Evolutionary conservation across 1,140 invertebrate genomes (phyloP), one percentile per base, ranked within the genome.

Genomic region (Bombus pyrosoma): DNA sequence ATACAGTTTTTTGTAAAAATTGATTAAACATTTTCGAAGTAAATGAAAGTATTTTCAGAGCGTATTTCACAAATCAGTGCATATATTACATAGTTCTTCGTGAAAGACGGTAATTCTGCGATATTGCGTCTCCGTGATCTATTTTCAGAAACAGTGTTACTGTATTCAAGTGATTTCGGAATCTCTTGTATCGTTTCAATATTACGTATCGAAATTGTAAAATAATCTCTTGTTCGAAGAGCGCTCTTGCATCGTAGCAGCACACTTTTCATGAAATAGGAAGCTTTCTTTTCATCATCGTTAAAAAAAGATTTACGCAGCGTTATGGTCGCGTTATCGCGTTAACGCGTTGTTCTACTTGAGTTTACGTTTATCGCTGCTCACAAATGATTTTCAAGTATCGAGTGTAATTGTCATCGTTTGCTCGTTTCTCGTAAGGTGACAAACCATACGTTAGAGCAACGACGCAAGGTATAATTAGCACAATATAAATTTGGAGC

Each of bases 401-500:
- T n/a, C 64, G 47, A n/a, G 32, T 76, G 62, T 47, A 53, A 76
- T 71, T 59, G 34, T 28, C 43, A 62, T 32, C 32, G 74, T 47
- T 73, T 22, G 28, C 59, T 71, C 59, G 43, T 81, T 39, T 77
- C 81, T 64, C 62, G 81, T 68, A 73, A 77, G 41, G 81, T 72
- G 83, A 89, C 79, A 87, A 90, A 83, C 73, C 72, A 71, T 83
- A 75, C 79, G 66, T 81, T 68, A 72, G 47, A 80, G 81, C 79
- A 68, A 66, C 22, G 18, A 41, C 75, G 15, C 81, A 59, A 83
- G 75, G 62, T 93, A 93, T 92, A 93, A 93, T 93, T 93, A 93
- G 92, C 88, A 85, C 91, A 68, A 90, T 85, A 79, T 93, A 92
- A 91, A 93, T 93, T 91, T 92, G 92, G 92, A 91, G 73, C 86